phyloP scores from a whole-genome alignment of 1,140 invertebrate genomes.

The Phymorhynchus buccinoides region DNA sequence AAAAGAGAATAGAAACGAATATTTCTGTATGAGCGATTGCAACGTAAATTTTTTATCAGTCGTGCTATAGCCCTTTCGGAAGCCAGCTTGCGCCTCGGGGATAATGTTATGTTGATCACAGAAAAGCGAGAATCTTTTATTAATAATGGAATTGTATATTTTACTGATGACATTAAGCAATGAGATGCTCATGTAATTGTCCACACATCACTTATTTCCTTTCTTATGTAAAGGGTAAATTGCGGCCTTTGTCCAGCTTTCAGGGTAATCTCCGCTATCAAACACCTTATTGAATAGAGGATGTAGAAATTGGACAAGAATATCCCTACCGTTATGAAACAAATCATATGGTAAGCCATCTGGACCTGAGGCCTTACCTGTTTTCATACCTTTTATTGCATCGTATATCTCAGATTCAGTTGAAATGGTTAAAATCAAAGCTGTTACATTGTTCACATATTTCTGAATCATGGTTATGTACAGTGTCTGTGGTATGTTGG shows the following conservation, averaged over 20 bases:
- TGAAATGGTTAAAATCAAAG: neutral
- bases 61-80: constrained; percentile 6
- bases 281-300: constrained; percentile 37
- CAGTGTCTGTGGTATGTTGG: neutral
- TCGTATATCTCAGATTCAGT: neutral
- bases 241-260: constrained; percentile 24
- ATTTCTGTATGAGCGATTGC: constrained; percentile 12
- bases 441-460: neutral
- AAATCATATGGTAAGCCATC: neutral
- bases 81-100: neutral
- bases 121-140: constrained; percentile 11
- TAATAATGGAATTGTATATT: constrained; percentile 14
- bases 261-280: constrained; percentile 17
- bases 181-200: constrained; percentile 30
- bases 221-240: constrained; percentile 36
- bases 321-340: neutral
- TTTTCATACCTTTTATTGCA: neutral
- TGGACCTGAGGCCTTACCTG: neutral
- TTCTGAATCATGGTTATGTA: neutral
- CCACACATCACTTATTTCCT: constrained; percentile 14
- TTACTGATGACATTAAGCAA: constrained; percentile 29
- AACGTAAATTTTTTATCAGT: neutral
- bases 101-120: constrained; percentile 14
- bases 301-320: constrained; percentile 11
- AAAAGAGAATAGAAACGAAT: neutral